Evolutionary conservation across 2,888 invertebrate genomes (phyloP).

Genomic region (Charanyca ferruginea): DNA sequence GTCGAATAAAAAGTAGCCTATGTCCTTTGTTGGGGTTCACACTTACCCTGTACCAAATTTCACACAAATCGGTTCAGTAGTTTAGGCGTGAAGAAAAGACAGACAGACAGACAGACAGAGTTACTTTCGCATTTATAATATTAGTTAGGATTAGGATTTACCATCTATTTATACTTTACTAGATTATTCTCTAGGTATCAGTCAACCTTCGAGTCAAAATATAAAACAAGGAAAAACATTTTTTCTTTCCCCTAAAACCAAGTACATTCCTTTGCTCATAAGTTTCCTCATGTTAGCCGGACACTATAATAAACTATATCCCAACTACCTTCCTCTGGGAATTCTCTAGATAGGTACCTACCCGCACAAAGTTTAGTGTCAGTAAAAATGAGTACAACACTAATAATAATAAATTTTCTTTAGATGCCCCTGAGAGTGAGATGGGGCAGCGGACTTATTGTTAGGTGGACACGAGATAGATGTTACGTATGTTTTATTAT

Average conservation of each 20-base stretch:
- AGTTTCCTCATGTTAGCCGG: constrained; percentile 8
- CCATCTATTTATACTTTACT: too few species aligned
- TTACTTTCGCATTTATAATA: too few species aligned
- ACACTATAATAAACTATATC: constrained; percentile 49
- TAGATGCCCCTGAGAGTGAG: constrained; percentile 52
- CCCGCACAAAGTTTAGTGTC: constrained; percentile 60
- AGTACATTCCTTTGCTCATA: not conserved
- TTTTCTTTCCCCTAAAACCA: not conserved
- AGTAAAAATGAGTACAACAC: constrained; percentile 64
- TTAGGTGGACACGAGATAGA: constrained; percentile 4
- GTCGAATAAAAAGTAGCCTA: too few species aligned
- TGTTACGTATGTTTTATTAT: constrained; percentile 5
- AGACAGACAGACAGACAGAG: too few species aligned
- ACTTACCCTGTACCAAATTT: too few species aligned
- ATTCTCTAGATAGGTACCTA: constrained; percentile 22
- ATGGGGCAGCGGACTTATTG: constrained; percentile 40
- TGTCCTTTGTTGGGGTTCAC: too few species aligned
- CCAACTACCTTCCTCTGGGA: constrained; percentile 43
- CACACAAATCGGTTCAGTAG: too few species aligned
- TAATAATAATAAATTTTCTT: constrained; percentile 69
- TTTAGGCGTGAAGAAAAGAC: too few species aligned
- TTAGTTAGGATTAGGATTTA: too few species aligned
- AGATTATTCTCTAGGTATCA: too few species aligned
- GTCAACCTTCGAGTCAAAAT: too few species aligned
- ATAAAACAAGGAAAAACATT: not conserved